These are phyloP conservation scores for Neuroscelio doddi DNA, from an alignment of 2,888 invertebrate species.

Conservation along the genomic window DNA sequence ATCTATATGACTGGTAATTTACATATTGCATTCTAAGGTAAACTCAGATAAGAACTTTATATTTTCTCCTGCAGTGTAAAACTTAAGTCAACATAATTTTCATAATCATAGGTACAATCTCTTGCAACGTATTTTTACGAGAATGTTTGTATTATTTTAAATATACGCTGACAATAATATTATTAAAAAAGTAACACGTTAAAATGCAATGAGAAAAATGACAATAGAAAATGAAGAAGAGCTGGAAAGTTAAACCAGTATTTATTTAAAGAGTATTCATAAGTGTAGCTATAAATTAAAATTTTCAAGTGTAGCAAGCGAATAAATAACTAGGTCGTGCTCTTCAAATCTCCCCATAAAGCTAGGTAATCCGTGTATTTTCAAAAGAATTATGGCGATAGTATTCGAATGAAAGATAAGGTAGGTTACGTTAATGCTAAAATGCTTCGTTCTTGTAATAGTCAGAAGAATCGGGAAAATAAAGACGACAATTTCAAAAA, in stretches of 20 bases:
- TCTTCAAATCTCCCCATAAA: constrained; percentile 11
- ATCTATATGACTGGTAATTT: constrained; percentile 35
- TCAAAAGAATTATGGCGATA: constrained; percentile 13
- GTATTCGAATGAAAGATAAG: constrained; percentile 1
- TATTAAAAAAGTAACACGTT: too few relatives aligned
- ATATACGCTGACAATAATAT: neutral
- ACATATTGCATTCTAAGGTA: constrained; percentile 35
- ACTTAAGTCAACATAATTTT: constrained; percentile 8
- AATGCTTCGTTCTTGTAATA: neutral
- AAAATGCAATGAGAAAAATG: neutral
- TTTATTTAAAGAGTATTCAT: neutral
- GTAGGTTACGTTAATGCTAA: neutral
- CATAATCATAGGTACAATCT: neutral
- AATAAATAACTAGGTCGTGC: constrained; percentile 4
- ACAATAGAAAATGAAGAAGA: neutral
- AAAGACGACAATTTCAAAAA: constrained; percentile 9
- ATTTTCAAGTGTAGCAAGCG: neutral
- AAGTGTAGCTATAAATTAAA: constrained; percentile 3
- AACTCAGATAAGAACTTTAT: constrained; percentile 34
- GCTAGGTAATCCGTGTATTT: constrained; percentile 12
- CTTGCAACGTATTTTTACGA: neutral
- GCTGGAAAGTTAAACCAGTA: neutral
- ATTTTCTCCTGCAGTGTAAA: constrained; percentile 22
- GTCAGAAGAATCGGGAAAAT: neutral
- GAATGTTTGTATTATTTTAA: neutral